phyloP scores from a whole-genome alignment of 23 tunicate genomes.

The Halocynthia aurantium region DNA sequence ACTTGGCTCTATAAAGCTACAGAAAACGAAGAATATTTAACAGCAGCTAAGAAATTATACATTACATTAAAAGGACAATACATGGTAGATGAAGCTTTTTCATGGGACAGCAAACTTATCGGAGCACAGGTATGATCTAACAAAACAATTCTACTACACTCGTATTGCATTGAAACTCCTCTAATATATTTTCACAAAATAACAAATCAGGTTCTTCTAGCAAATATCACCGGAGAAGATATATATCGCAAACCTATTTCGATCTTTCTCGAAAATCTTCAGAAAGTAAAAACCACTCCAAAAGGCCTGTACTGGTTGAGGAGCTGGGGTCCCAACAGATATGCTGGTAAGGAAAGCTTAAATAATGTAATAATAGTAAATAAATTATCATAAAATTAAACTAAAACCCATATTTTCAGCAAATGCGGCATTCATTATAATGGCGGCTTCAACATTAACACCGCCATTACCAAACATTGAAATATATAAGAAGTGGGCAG shows the following conservation, averaged over 20 bases:
- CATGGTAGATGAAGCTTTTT: background rate
- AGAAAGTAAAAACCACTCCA: constrained; percentile 63
- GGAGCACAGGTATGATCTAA: constrained; percentile 18
- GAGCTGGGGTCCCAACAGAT: constrained; percentile 57
- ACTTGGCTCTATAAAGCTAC: constrained; percentile 85
- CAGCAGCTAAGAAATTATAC: constrained; percentile 25
- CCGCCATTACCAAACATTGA: constrained; percentile 63
- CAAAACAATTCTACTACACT: background rate
- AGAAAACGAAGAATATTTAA: constrained; percentile 38
- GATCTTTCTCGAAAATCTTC: constrained; percentile 45
- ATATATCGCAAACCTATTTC: constrained; percentile 43
- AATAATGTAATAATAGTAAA: no score
- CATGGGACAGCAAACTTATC: constrained; percentile 16
- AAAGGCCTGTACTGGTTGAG: constrained; percentile 78
- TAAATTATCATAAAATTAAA: background rate
- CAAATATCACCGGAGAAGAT: constrained; percentile 83
- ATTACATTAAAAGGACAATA: background rate
- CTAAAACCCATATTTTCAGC: constrained; percentile 18
- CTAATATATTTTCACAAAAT: background rate
- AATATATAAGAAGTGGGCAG: constrained; percentile 60
- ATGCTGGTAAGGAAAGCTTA: constrained; percentile 45
- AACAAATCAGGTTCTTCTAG: constrained; percentile 60
- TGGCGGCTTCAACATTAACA: constrained; percentile 58
- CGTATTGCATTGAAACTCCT: background rate
- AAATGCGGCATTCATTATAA: constrained; percentile 60